Base-by-base conservation (phyloP, 2,888 invertebrate species). In the Lucinisca nassula region DNA sequence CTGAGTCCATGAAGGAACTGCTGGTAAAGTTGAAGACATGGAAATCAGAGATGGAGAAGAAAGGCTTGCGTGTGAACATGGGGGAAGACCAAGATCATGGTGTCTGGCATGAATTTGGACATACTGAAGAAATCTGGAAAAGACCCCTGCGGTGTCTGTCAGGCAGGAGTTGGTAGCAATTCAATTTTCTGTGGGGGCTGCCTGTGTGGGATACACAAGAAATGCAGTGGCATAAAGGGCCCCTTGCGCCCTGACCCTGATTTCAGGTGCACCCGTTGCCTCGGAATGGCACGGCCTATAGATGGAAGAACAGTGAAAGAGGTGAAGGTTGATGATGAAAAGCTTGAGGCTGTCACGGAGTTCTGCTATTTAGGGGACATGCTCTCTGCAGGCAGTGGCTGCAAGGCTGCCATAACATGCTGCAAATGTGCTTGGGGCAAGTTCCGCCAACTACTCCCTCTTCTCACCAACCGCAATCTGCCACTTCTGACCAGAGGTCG, bases 341-440 rank as follows among this genome's bases (percentile, higher is more conserved):
- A 24, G 38, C 49, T 51, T 74, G 77, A 72, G 38, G 83, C 51
- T 51, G 83, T 78, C 37, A 32, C 77, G n/a, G 78, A 72, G 30
- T 78, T 82, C 67, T 82, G 75, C 35, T 67, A 75, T 37, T 78
- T 78, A 32, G 72, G 77, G 10, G 77, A 78, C 58, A 83, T 78
- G 77, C 51, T 78, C 27, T 78, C 24, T 72, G 83, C 83, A 32
- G 72, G 78, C 6, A 78, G 77, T 17, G 78, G 83, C 27, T 83
- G 72, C 30, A 38, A 77, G n/a, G 83, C 51, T 74, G 70, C 72
- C 21, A 30, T 78, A 24, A 83, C 72, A 72, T 37, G 76, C 35
- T 75, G 75, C 21, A 27, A 40, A 30, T 72, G 37, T 67, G 81
- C 61, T 4, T 30, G 27, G 27, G 61, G 61, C 61, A 61, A 61